Percentiles rank a stretch among this genome's conserved stretches.
Evolutionary conservation across 2,113 vertebrate species (phyloP).

Genomic region (Plectropomus leopardus): DNA sequence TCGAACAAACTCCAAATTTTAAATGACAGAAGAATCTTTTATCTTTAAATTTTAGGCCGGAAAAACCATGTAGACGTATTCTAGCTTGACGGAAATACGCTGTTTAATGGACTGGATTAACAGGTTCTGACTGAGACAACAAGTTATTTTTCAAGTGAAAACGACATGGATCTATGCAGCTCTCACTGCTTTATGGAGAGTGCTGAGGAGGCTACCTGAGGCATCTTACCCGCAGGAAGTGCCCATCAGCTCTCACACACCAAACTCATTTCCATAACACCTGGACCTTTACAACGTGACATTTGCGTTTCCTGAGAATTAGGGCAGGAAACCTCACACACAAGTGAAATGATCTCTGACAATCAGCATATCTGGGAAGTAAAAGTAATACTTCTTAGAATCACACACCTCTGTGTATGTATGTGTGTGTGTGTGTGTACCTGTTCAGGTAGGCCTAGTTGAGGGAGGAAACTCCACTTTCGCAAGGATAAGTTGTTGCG

Average conservation of each 20-base stretch:
- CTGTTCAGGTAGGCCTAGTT: no score
- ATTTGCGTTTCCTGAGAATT: conserved; percentile 54
- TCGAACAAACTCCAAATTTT: background rate
- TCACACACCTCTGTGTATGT: background rate
- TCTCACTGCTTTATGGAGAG: conserved; percentile 21
- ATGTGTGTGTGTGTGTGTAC: background rate
- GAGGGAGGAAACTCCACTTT: no score
- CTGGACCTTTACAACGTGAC: conserved; percentile 28
- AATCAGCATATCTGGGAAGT: background rate
- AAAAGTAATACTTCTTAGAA: background rate
- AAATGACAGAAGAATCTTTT: background rate
- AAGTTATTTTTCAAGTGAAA: conserved; percentile 33
- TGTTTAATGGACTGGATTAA: conserved; percentile 64
- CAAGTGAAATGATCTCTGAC: background rate
- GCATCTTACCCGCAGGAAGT: conserved; percentile 35
- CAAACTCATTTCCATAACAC: conserved; percentile 65
- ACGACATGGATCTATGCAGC: conserved; percentile 31
- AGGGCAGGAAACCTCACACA: conserved; percentile 8
- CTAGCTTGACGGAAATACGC: background rate
- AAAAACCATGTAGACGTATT: background rate
- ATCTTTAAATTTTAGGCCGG: conserved; percentile 21
- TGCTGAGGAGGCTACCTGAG: conserved; percentile 1
- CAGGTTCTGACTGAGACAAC: conserved; percentile 57
- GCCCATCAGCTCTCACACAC: conserved; percentile 13
- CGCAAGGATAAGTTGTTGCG: no score